These are phyloP conservation scores for Rotaria socialis DNA, from an alignment of 2,888 invertebrate species.

Conservation along the genomic window DNA sequence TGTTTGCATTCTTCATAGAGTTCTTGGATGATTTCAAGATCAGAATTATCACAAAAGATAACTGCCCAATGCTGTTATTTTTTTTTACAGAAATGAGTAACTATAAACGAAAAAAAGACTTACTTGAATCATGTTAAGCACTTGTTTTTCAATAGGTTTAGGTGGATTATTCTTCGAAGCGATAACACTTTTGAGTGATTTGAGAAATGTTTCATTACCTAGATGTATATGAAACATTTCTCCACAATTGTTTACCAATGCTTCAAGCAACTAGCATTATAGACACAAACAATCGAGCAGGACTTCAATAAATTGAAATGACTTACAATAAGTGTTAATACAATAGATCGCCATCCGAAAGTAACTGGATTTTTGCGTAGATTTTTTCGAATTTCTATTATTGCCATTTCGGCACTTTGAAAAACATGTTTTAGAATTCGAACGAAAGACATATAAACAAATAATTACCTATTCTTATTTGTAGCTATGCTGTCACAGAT, in stretches of 20 bases:
- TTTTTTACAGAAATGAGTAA: not conserved
- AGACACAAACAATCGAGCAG: no score
- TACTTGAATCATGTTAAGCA: slow-evolving; percentile 78
- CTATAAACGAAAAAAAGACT: not conserved
- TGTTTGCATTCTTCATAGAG: slow-evolving; percentile 84
- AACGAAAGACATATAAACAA: not conserved
- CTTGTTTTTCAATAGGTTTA: slow-evolving; percentile 89
- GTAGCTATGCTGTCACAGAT: not conserved
- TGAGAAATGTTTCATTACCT: slow-evolving; percentile 86
- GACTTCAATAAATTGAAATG: not conserved
- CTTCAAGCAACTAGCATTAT: slow-evolving; percentile 71
- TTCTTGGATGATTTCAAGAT: slow-evolving; percentile 81
- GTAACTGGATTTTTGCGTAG: slow-evolving; percentile 90
- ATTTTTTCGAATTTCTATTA: slow-evolving; percentile 86
- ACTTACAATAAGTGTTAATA: slow-evolving; percentile 78
- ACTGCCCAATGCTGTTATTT: slow-evolving; percentile 78
- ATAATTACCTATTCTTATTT: not conserved
- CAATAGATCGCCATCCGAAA: slow-evolving; percentile 81
- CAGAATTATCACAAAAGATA: slow-evolving; percentile 84
- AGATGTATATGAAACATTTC: slow-evolving; percentile 82
- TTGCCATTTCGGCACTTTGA: slow-evolving; percentile 77
- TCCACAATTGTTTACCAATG: slow-evolving; percentile 96
- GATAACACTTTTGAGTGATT: slow-evolving; percentile 67
- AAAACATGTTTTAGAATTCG: not conserved
- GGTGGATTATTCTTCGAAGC: slow-evolving; percentile 98